Percentiles rank a stretch among this genome's conserved stretches.
These are phyloP conservation scores for Zaprionus gabonicus DNA, from an alignment of 1,140 invertebrate species.

Conservation along the genomic window DNA sequence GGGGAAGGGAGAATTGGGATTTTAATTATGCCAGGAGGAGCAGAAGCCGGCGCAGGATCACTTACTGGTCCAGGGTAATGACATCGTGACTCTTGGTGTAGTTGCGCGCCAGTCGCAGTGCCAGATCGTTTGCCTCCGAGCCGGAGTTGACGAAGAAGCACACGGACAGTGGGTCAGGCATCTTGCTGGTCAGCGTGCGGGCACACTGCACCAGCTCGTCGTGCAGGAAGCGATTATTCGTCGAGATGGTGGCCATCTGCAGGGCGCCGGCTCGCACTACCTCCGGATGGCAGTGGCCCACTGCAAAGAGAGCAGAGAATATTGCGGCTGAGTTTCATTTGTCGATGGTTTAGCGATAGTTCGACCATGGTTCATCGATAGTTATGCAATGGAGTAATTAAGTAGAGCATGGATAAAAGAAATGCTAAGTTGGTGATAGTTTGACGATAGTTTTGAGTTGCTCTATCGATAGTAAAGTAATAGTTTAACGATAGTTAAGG, in stretches of 20 bases:
- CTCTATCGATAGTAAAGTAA: not conserved
- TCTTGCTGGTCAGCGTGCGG: slow-evolving; percentile 91
- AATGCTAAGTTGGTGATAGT: too few relatives aligned
- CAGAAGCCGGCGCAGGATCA: slow-evolving; percentile 58
- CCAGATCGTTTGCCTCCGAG: slow-evolving; percentile 99
- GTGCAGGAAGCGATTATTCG: slow-evolving; percentile 97
- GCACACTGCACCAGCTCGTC: slow-evolving; percentile 97
- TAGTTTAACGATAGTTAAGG: not conserved
- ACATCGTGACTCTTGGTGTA: slow-evolving; percentile 95
- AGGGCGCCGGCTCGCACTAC: slow-evolving; percentile 94
- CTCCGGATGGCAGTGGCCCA: slow-evolving; percentile 98
- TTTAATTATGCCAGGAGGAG: not conserved
- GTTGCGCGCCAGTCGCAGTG: slow-evolving; percentile 94
- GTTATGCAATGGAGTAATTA: too few relatives aligned
- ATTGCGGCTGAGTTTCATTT: not conserved
- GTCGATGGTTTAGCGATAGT: not conserved
- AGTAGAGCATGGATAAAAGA: too few relatives aligned
- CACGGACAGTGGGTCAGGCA: slow-evolving; percentile 92
- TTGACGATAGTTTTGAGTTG: not conserved
- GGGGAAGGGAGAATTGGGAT: slow-evolving; percentile 35
- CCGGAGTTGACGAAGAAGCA: slow-evolving; percentile 99
- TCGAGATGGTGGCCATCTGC: slow-evolving; percentile 96
- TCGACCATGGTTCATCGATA: not conserved
- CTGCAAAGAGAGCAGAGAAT: slow-evolving; percentile 86
- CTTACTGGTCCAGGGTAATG: slow-evolving; percentile 98